Evolutionary conservation across 1,140 invertebrate species (phyloP), one percentile per base, ranked within the genome.

Genomic region (Hestina assimilis): DNA sequence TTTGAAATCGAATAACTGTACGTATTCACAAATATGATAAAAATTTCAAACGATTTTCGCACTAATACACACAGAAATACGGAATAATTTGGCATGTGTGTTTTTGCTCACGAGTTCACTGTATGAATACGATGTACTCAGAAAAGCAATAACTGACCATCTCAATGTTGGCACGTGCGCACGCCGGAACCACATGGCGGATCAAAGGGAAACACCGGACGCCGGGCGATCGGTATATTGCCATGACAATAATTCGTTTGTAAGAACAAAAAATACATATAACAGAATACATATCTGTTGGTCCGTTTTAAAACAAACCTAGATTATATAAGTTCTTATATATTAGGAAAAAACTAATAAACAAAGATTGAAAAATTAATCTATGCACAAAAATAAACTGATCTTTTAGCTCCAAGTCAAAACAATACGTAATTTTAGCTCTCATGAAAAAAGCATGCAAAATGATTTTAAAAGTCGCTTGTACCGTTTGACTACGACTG

Each of bases 121-220:
- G 17, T 40, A 57, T 17, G 38, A 40, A 51, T 31, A 40, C 19
- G 35, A 52, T 29, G 41, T 65, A 56, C 24, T 57, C 24, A 52
- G 62, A 65, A 63, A 63, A 60, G 52, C 47, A 50, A 60, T 65
- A 65, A 65, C 57, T 64, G 62, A 59, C 56, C 62, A 59, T 47
- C 62, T 45, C 55, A 63, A 63, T 19, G 42, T 53, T 33, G 24
- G 54, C 57, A 69, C 67, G 69, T 59, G 66, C 42, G 31, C 42
- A 21, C 52, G 23, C 59, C 64, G 57, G 59, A 63, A 43, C 62
- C 63, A 69, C 63, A 57, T 69, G 67, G 67, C 54, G 55, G 59
- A 69, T 69, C 63, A 69, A 69, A 69, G 59, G 23, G 29, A 23
- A 52, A 45, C 29, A 46, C 47, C 59, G 59, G 64, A 66, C 53